Base-by-base conservation (phyloP, 2,113 vertebrate genomes). In the Rousettus leschenaultii region DNA sequence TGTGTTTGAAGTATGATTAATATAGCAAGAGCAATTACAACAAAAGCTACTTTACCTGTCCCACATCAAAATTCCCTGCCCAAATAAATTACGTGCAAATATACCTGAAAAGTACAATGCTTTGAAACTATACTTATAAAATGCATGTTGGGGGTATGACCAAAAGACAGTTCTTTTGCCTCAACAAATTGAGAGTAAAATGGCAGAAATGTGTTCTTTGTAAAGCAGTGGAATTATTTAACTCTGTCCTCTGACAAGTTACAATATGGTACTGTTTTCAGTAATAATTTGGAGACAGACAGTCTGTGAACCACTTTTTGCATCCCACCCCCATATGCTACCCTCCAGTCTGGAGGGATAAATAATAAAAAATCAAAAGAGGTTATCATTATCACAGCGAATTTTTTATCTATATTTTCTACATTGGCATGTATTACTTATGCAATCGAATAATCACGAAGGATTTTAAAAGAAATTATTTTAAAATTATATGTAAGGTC, bases 91-190 rank as follows among this genome's bases (percentile, higher is more conserved):
- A n/a, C 79, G 18, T 74, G 6, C 18, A 88, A 86, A 86, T 70
- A 78, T 61, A 86, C 16, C 38, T 86, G 74, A 89, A 92, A 63
- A 83, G 84, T 6, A 26, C 6, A 84, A 79, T 57, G 13, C 9
- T 57, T 87, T 77, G 16, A 86, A 97, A 89, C 16, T 80, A 14
- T 74, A 18, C 35, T 30, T 70, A 95, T 53, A 86, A 93, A 95
- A 89, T 35, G 1, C 28, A 59, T 77, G 11, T 28, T 80, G 51
- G 70, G 0, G 22, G 9, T 40, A 1, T 82, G 35, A 57, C 16
- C 26, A 61, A 85, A 87, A 78, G n/a, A 59, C 11, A 75, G 4
- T n/a, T 75, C 2, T 10, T 94, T 78, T 89, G 26, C 26, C 11
- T 4, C 30, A 88, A 78, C 13, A 73, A 51, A 28, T 33, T 88